Evolutionary conservation across 2,113 vertebrate genomes (phyloP).

Genomic region (Propithecus coquereli): DNA sequence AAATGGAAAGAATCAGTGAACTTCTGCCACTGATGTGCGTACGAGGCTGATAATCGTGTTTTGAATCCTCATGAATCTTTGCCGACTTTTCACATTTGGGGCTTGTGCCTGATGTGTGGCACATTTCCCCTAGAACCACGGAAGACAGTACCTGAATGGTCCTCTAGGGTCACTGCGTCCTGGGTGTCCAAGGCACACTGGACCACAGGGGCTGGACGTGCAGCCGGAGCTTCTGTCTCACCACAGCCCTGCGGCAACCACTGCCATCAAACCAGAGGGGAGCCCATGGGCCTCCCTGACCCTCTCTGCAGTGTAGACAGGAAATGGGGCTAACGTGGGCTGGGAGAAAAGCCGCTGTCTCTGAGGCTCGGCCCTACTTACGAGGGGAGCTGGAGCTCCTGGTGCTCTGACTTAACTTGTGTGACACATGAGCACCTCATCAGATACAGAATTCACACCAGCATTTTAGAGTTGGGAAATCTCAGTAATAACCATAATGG

Average conservation of each 20-base stretch:
- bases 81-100: not conserved
- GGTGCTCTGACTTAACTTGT: not conserved
- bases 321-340: rapidly evolving
- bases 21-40: not conserved
- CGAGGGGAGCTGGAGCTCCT: not conserved
- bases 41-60: not conserved
- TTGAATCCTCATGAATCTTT: not conserved
- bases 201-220: not conserved
- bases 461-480: not conserved
- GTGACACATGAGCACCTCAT: not conserved
- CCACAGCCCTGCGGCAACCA: not conserved
- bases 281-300: not conserved
- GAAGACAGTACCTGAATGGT: not conserved
- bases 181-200: not conserved
- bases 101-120: not conserved
- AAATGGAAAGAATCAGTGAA: not conserved
- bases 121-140: not conserved
- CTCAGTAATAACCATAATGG: not conserved
- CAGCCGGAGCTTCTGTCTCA: not conserved
- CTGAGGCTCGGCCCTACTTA: not conserved
- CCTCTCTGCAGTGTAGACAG: not conserved
- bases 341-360: not conserved
- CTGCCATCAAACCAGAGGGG: not conserved
- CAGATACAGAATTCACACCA: not conserved
- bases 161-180: not conserved